phyloP scores from a whole-genome alignment of 2,113 vertebrate genomes.

The Cynocephalus volans region DNA sequence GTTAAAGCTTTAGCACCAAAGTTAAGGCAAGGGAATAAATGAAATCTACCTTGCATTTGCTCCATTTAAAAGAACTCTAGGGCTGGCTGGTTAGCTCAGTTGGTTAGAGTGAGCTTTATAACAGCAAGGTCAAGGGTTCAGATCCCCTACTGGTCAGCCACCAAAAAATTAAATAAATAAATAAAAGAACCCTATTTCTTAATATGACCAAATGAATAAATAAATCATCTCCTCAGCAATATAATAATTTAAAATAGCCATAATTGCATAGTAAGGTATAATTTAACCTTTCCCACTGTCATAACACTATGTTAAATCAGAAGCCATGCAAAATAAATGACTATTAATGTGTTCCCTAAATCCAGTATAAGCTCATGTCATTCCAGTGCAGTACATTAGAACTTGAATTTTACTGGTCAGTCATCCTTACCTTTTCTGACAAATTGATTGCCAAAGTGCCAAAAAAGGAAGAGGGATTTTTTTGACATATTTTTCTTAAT shows the following conservation, averaged over 20 bases:
- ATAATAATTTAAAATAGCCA: background rate
- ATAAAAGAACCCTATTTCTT: background rate
- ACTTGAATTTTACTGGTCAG: background rate
- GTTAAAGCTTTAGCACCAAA: slow-evolving; percentile 46
- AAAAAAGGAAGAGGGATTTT: background rate
- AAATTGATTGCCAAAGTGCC: background rate
- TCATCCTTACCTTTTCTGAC: slow-evolving; percentile 23
- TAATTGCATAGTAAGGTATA: background rate
- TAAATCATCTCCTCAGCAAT: background rate
- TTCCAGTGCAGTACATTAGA: background rate
- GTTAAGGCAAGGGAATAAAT: background rate
- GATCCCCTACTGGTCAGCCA: too few species aligned
- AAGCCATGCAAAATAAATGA: slow-evolving; percentile 44
- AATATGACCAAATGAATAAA: slow-evolving; percentile 7
- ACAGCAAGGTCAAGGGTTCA: too few species aligned
- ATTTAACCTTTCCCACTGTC: background rate
- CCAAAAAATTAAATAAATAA: too few species aligned
- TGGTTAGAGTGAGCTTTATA: too few species aligned
- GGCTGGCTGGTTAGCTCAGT: too few species aligned
- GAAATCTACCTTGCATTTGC: background rate
- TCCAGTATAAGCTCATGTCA: background rate
- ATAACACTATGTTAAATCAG: slow-evolving; percentile 16
- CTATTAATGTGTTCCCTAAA: background rate
- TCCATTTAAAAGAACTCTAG: background rate
- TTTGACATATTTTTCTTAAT: slow-evolving; percentile 26